Evolutionary conservation across 2,797 vertebrate species (phyloP), one percentile per base, ranked within the genome.

Genomic region (Typhlichthys subterraneus): DNA sequence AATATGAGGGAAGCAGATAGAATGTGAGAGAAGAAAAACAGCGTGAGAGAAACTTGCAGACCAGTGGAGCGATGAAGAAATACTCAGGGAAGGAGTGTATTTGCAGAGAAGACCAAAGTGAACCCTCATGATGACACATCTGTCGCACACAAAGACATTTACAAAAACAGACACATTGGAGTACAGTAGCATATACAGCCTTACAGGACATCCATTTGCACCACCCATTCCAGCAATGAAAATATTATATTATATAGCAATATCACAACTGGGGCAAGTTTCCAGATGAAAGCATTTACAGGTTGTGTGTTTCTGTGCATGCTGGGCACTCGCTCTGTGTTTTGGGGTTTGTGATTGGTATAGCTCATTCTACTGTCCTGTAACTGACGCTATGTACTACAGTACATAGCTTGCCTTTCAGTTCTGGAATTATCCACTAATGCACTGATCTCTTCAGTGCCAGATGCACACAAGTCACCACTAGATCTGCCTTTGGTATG

Each of bases 331-430:
- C 75, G 59, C 48, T 38, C 52, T 45, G 62, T 42, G 68, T 65
- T 54, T 46, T 59, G 19, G 58, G 64, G 46, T 64, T 57, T 53
- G 58, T 66, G 70, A 81, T 76, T 86, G 82, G 85, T 88, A 42
- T 29, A 79, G 76, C 83, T 78, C 75, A 69, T 79, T 76, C 0
- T 66, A 68, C 86, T 80, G 83, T 89, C 87, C 69, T 83, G 79
- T 87, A 69, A 65, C 23, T 29, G 23, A 29, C 23, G 23, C 23
- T 29, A 4, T 29, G 23, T 4, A 29, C 3, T 29, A 63, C 63
- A 63, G 61, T 61, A 55, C 53, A 55, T 72, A 69, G 45, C 57
- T 72, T 76, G 68, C 78, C 69, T 75, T 75, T 82, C 77, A 80
- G 60, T 62, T 45, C 14, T 4, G 1, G 66, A 63, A 67, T 76